Evolutionary conservation across 2,888 invertebrate genomes (phyloP), one percentile per base, ranked within the genome.

Genomic region (Coronaproctus castanopsis): DNA sequence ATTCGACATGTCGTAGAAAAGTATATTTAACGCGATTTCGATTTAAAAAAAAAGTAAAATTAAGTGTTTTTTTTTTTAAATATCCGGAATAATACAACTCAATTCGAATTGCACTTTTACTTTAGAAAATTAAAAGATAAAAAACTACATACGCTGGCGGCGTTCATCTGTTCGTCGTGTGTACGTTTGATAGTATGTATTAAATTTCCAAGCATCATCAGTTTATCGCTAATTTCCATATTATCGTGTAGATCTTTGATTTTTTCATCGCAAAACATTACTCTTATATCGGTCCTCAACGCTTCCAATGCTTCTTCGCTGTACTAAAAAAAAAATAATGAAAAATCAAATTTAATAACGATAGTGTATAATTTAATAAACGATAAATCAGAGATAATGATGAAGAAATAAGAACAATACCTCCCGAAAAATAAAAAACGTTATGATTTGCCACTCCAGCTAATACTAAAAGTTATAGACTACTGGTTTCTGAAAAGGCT

Each of bases 131-230:
- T n/a, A n/a, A n/a, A n/a, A n/a, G n/a, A n/a, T n/a, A n/a, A n/a
- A n/a, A n/a, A 51, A 8, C 3, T 3, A 52, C 58, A 36, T 48
- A 58, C 58, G 49, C 49, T 48, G 14, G 54, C 24, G 20, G 54
- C 55, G 19, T 54, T 58, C 49, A 22, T 24, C 24, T 58, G 58
- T 22, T 58, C 58, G 20, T 51, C 54, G 50, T 21, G 55, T 24
- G 54, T 20, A 20, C 24, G 20, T 22, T 58, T 58, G 14, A 58
- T 55, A 50, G 49, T 54, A 20, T 52, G 52, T 21, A 54, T 49
- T 21, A 50, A 36, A 21, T 52, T 14, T 20, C 48, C 21, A 20
- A 58, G 49, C n/a, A 36, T 58, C 54, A 49, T 54, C 49, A 58
- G 51, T 50, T 54, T 58, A 18, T 58, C 58, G 21, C 22, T 19